These are phyloP conservation scores for Meteorus sp. DNA, from an alignment of 1,140 invertebrate genomes.

Conservation along the genomic window DNA sequence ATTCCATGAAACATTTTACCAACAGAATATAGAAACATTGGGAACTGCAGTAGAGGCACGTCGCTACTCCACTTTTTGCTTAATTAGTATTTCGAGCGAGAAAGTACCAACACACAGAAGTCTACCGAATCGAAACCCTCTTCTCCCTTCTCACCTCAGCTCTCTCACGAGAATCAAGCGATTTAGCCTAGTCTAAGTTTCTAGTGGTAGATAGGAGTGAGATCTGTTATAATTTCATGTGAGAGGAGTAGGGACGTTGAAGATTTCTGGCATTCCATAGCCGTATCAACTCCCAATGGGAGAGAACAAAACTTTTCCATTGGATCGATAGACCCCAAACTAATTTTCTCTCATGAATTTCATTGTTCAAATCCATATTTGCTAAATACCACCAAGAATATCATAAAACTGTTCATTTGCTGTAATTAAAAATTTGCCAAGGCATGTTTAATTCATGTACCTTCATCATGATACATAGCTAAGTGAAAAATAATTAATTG, in stretches of 20 bases:
- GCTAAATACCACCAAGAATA: not conserved
- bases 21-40: constrained; percentile 3
- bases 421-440: too few relatives aligned
- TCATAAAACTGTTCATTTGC: not conserved
- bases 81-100: constrained; percentile 28
- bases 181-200: constrained; percentile 18
- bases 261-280: too few relatives aligned
- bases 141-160: not conserved
- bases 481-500: too few relatives aligned
- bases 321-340: not conserved
- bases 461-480: too few relatives aligned
- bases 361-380: not conserved
- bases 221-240: not conserved
- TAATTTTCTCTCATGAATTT: not conserved
- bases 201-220: constrained; percentile 15
- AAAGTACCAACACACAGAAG: constrained; percentile 21
- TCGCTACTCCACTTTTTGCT: constrained; percentile 24
- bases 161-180: constrained; percentile 13
- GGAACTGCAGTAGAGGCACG: constrained; percentile 19
- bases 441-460: too few relatives aligned
- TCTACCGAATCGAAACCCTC: constrained; percentile 1
- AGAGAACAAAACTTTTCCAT: not conserved
- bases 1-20: constrained; percentile 1
- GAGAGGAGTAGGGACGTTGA: too few relatives aligned
- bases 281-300: not conserved